These are phyloP conservation scores for Ethmia dodecea DNA, from an alignment of 2,888 invertebrate genomes.

Conservation along the genomic window DNA sequence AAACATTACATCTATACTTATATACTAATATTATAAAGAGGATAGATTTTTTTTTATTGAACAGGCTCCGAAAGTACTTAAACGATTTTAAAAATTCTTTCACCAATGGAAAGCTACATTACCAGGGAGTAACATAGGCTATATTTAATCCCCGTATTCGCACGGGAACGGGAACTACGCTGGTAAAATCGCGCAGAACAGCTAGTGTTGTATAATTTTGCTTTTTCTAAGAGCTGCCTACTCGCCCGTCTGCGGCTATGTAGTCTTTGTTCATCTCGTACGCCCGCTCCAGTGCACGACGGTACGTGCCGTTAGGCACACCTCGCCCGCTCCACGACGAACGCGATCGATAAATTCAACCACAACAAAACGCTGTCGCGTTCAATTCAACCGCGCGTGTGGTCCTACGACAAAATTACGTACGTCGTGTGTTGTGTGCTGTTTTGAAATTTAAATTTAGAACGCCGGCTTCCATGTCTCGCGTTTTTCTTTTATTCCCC, in stretches of 20 bases:
- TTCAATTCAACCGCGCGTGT: constrained; percentile 19
- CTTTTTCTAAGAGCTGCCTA: constrained; percentile 6
- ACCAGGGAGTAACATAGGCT: no score
- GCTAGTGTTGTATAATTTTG: no score
- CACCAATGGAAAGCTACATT: no score
- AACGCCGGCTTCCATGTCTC: constrained; percentile 1
- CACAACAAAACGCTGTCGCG: constrained; percentile 3
- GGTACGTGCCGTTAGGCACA: constrained; percentile 49
- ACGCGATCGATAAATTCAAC: constrained; percentile 23
- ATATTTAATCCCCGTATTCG: no score
- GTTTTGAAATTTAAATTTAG: constrained; percentile 5
- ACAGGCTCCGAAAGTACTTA: no score
- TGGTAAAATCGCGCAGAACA: no score
- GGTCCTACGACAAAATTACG: constrained; percentile 39
- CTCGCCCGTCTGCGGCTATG: constrained; percentile 23
- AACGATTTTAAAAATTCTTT: no score
- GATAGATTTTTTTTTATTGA: no score
- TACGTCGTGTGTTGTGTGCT: constrained; percentile 25
- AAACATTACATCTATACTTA: no score
- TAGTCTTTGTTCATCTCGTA: constrained; percentile 30
- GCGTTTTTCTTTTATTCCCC: constrained; percentile 1
- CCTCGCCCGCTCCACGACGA: constrained; percentile 22
- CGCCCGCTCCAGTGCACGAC: constrained; percentile 51
- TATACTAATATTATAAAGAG: no score
- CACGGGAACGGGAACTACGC: no score